phyloP scores from a whole-genome alignment of 2,888 invertebrate species.

The Empis stercorea region DNA sequence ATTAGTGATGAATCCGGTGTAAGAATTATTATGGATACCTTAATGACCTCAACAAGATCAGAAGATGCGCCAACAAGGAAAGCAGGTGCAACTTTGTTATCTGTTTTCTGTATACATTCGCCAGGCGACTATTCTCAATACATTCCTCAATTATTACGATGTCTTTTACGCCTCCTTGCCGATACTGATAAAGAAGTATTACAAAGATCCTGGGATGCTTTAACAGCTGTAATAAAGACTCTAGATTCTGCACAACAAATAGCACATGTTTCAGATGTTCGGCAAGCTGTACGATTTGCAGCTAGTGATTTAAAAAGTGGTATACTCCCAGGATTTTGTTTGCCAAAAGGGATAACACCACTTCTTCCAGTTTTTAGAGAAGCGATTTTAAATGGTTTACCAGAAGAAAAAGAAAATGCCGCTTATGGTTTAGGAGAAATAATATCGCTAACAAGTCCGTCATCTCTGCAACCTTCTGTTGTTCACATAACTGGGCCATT shows the following conservation, averaged over 20 bases:
- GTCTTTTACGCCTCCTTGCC: constrained; percentile 73
- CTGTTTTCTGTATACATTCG: constrained; percentile 80
- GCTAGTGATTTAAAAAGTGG: constrained; percentile 68
- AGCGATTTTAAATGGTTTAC: constrained; percentile 86
- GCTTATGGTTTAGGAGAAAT: constrained; percentile 75
- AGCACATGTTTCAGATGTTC: constrained; percentile 74
- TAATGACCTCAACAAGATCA: constrained; percentile 62
- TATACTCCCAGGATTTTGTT: constrained; percentile 81
- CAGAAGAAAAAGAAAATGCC: constrained; percentile 92
- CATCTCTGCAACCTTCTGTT: constrained; percentile 87
- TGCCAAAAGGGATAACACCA: constrained; percentile 89
- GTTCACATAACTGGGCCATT: constrained; percentile 96
- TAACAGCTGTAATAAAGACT: constrained; percentile 78
- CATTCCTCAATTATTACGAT: constrained; percentile 76
- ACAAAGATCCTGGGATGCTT: constrained; percentile 81
- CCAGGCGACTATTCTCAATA: constrained; percentile 78
- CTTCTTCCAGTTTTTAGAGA: constrained; percentile 91
- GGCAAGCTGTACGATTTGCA: constrained; percentile 86
- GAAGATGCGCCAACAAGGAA: constrained; percentile 52
- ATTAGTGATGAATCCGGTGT: constrained; percentile 81
- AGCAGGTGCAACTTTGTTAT: constrained; percentile 75
- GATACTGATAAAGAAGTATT: constrained; percentile 69
- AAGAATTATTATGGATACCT: constrained; percentile 72
- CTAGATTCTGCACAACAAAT: constrained; percentile 75
- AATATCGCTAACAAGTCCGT: constrained; percentile 54